Base-by-base conservation (phyloP, 2,113 vertebrate species). In the Eptesicus fuscus region DNA sequence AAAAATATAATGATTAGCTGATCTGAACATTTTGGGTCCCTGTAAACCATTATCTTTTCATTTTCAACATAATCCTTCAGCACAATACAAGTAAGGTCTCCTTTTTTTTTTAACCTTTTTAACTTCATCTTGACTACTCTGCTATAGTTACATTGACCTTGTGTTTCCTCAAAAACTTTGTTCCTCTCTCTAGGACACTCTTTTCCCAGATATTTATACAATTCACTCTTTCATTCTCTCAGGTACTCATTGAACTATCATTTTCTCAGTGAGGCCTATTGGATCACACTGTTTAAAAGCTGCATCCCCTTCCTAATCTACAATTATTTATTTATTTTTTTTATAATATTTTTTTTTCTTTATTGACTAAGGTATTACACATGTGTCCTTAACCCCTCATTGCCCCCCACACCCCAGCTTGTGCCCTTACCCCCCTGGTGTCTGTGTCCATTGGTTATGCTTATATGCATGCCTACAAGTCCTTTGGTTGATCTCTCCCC, bases 21-120 rank as follows among this genome's bases (percentile, higher is more conserved):
- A 49, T 6, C 3, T 65, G 69, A 71, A 51, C 5, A 74, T 77
- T 69, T 22, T 83, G 9, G 9, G 4, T 47, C 56, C 7, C 40
- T 61, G 8, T 35, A 78, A 44, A 74, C 12, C 18, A 8, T 42
- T 92, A 73, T 69, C 4, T 61, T 61, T 20, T 67, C 44, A 53
- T 47, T 73, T 96, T 74, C 0, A 49, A 13, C 13, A 83, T 10
- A n/a, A 20, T 71, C 28, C 16, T 69, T 86, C 5, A 22, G 2
- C 11, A 35, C 18, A 28, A 37, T 7, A 7, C 0, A 3, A 42
- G 25, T 59, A 4, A 32, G 4, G 3, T 40, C 51, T 3, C 32
- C 9, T 12, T 78, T 78, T 56, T 53, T 56, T 56, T 56, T 56
- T 44, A 2, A 49, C 5, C 0, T 80, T 53, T 84, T 61, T 65